Evolutionary conservation across 2,113 vertebrate genomes (phyloP), one percentile per base, ranked within the genome.

Genomic region (Hydrolagus affinis): DNA sequence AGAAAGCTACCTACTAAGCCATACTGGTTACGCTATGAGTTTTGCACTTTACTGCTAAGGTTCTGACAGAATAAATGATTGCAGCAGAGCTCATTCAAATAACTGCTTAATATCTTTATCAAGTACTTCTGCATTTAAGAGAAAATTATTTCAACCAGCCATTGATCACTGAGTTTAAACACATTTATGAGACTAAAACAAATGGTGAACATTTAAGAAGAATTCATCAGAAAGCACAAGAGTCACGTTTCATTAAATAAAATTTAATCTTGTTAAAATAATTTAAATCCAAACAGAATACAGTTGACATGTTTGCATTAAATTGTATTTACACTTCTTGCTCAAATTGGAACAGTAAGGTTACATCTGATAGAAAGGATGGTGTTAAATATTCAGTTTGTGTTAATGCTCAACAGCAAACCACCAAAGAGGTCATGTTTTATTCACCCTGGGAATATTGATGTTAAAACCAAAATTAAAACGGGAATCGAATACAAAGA

Each of bases 251-350:
- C 92, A 94, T 94, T 95, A 95, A 95, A 94, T 95, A 95, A 94
- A 80, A 95, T 95, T 94, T 95, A 95, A 83, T 95, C 66, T 94
- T 94, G 92, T 94, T 94, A 94, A 95, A 95, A 95, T 94, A 95
- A 95, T 94, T 94, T 94, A 95, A 94, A 93, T 94, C 92, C 93
- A 94, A 94, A 93, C 93, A 94, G 93, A 94, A 94, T 64, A 83
- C 93, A 91, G 93, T 90, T 92, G 91, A 92, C 78, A 83, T 66
- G 92, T 94, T 93, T 94, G 93, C 93, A 93, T 93, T 89, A 91
- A 93, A 91, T 94, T 93, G 89, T 94, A 92, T 93, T 90, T 93
- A 94, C 92, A 93, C 90, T 91, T 91, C 90, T 91, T 91, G 89
- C 92, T 93, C 90, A 91, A 93, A 91, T 90, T 90, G 91, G 93